A percentile compares a stretch with the other conserved stretches of the same genome.
These are phyloP conservation scores for Palythoa grandiflora DNA, from an alignment of 92 coral and sea anemone species.

Conservation along the genomic window DNA sequence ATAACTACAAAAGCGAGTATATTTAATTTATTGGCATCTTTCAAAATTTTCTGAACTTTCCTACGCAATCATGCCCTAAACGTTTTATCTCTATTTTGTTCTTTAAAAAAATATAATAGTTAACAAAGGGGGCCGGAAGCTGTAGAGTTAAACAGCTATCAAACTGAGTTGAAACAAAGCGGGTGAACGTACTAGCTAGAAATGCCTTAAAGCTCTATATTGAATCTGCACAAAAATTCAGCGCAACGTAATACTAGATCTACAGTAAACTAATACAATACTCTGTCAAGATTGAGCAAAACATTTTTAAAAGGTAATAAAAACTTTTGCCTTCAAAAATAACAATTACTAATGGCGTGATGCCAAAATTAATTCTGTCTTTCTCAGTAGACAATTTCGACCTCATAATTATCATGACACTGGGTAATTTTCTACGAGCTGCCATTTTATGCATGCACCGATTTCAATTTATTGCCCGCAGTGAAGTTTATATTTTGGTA, in stretches of 20 bases:
- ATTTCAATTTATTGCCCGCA: background rate
- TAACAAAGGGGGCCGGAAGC: slow-evolving; percentile 15
- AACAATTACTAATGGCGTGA: background rate
- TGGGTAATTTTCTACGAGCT: background rate
- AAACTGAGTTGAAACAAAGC: slow-evolving; percentile 9
- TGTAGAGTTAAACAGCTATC: background rate
- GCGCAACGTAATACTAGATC: background rate
- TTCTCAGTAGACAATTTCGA: background rate
- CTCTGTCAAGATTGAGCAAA: background rate
- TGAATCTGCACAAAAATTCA: background rate
- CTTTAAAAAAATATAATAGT: background rate
- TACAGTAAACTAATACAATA: background rate
- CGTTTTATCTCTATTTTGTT: background rate
- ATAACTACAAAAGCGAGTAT: background rate
- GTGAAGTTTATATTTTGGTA: background rate
- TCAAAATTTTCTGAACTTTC: background rate
- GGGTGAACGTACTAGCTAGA: background rate
- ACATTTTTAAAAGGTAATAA: background rate
- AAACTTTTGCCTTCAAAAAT: background rate
- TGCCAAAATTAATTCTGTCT: background rate
- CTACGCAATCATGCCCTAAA: background rate
- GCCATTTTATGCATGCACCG: slow-evolving; percentile 8
- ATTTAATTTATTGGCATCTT: too few species aligned
- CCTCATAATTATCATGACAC: background rate
- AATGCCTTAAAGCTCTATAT: background rate